These are phyloP conservation scores for Philantomba maxwellii DNA, from an alignment of 2,113 vertebrate genomes.

Conservation along the genomic window DNA sequence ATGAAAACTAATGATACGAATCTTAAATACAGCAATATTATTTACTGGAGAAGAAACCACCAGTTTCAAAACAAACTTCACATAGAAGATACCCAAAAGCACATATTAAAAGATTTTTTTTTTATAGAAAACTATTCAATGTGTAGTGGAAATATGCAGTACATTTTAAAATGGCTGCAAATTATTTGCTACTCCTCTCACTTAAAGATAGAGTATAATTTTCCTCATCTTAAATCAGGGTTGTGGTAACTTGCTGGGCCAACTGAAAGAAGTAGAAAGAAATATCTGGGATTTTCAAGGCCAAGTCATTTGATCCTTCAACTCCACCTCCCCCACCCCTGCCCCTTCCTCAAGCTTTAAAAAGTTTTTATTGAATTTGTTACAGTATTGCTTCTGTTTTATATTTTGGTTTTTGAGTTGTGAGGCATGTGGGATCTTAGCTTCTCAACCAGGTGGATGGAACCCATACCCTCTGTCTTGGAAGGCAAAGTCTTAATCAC, in stretches of 20 bases:
- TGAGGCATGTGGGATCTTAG: neutral
- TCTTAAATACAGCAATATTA: constrained; percentile 36
- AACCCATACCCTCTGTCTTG: neutral
- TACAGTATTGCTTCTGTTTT: neutral
- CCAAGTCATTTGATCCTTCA: neutral
- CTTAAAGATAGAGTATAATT: neutral
- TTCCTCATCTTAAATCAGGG: neutral
- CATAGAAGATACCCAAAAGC: neutral
- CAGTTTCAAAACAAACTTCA: constrained; percentile 12
- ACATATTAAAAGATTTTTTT: constrained; percentile 7
- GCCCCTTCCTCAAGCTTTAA: neutral
- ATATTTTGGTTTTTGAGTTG: neutral
- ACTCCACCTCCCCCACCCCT: fast-evolving
- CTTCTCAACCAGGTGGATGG: neutral
- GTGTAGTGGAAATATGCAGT: neutral
- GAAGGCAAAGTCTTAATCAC: neutral
- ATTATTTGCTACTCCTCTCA: neutral
- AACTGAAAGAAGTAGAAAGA: neutral
- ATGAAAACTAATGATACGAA: constrained; percentile 32
- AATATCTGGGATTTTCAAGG: neutral
- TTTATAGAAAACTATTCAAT: neutral
- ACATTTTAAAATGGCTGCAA: neutral
- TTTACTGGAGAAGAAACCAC: constrained; percentile 23
- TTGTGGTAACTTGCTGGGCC: neutral
- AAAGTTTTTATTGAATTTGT: neutral